Conservation (phyloP, 2,888 invertebrate species). For the Scaptomyza reducta region DNA sequence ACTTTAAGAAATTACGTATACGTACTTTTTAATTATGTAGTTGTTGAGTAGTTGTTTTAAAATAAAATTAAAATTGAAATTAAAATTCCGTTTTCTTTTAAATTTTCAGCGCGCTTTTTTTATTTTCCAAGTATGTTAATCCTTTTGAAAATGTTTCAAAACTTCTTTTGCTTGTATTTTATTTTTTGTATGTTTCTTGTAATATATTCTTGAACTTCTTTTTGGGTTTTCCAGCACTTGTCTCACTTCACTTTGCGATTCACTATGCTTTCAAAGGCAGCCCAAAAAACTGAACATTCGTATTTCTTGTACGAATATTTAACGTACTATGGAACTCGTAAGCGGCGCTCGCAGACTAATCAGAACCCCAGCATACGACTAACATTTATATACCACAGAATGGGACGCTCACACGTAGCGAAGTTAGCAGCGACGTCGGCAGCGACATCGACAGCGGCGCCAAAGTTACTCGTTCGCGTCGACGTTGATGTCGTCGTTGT, state of each 20-base stretch:
- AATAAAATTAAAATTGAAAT: background rate
- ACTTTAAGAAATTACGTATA: slow-evolving; percentile 46
- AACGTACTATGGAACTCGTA: slow-evolving; percentile 72
- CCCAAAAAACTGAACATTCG: slow-evolving; percentile 52
- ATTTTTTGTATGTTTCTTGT: slow-evolving; percentile 3
- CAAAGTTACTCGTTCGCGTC: slow-evolving; percentile 5
- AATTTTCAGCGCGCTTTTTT: slow-evolving; percentile 13
- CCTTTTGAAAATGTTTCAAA: slow-evolving; percentile 4
- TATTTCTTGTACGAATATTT: slow-evolving; percentile 6
- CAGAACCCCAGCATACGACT: slow-evolving; percentile 77
- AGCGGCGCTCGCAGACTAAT: slow-evolving; percentile 82
- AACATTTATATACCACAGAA: slow-evolving; percentile 79
- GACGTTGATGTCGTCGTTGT: background rate
- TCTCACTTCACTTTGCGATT: slow-evolving; percentile 55
- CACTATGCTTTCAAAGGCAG: slow-evolving; percentile 57
- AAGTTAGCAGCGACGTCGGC: slow-evolving; percentile 14
- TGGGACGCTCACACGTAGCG: slow-evolving; percentile 37
- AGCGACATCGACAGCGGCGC: background rate
- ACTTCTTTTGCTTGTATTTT: slow-evolving; percentile 8
- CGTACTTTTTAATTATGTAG: slow-evolving; percentile 51
- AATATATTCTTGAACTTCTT: background rate
- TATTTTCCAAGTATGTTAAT: slow-evolving; percentile 25
- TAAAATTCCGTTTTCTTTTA: slow-evolving; percentile 10
- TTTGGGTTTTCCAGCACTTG: slow-evolving; percentile 56
- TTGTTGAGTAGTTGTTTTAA: background rate